phyloP scores from a whole-genome alignment of 2,113 vertebrate species.

The Lamprotornis superbus region DNA sequence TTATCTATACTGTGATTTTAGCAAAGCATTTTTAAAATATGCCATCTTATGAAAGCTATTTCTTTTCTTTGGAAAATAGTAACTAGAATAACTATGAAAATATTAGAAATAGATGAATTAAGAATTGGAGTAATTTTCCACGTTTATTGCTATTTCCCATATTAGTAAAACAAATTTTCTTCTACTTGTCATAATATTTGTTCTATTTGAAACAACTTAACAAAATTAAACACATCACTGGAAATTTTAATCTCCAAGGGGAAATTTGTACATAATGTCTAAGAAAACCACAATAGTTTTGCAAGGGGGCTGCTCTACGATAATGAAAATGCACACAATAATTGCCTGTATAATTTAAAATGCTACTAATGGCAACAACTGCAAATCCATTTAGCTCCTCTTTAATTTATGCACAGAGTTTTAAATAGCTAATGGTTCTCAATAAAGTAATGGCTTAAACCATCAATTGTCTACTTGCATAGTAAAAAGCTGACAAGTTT shows the following conservation, averaged over 20 bases:
- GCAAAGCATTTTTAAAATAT: not conserved
- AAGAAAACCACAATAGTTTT: constrained; percentile 65
- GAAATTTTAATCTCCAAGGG: constrained; percentile 78
- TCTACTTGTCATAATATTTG: constrained; percentile 74
- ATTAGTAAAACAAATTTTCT: constrained; percentile 63
- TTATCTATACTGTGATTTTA: not conserved
- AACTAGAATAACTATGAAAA: constrained; percentile 31
- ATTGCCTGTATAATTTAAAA: constrained; percentile 82
- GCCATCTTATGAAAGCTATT: not conserved
- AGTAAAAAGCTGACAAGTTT: not conserved
- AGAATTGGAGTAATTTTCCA: not conserved
- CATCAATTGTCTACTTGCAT: constrained; percentile 54
- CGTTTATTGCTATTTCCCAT: constrained; percentile 35
- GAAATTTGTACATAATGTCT: constrained; percentile 71
- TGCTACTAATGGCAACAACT: constrained; percentile 76
- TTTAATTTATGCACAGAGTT: constrained; percentile 82
- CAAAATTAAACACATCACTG: constrained; percentile 74
- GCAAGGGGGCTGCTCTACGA: constrained; percentile 65
- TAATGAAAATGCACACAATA: constrained; percentile 81
- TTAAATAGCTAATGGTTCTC: constrained; percentile 76
- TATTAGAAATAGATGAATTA: constrained; percentile 33
- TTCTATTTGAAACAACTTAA: constrained; percentile 68
- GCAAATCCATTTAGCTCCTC: constrained; percentile 79
- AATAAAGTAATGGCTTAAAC: constrained; percentile 70
- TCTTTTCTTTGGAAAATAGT: not conserved